These are phyloP conservation scores for Nemapogon koenigi DNA, from an alignment of 2,888 invertebrate species.

Conservation along the genomic window DNA sequence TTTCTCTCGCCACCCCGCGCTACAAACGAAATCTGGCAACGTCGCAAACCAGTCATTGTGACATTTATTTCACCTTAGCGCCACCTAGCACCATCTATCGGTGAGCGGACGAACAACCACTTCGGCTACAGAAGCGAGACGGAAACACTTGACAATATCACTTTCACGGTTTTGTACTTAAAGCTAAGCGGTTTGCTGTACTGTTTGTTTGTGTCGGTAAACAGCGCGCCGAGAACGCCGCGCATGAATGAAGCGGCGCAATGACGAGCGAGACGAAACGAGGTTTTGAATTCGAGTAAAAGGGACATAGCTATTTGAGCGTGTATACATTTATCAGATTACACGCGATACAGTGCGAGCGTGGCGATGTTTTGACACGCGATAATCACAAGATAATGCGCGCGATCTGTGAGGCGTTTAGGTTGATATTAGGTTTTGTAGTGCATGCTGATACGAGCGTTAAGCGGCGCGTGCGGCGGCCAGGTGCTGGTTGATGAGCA, in stretches of 20 bases:
- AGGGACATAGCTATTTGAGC: conserved; percentile 26
- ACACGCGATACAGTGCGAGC: conserved; percentile 66
- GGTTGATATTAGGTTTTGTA: conserved; percentile 61
- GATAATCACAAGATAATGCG: conserved; percentile 66
- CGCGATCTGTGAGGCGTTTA: conserved; percentile 59
- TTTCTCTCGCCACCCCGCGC: conserved; percentile 25
- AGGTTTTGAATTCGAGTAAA: conserved; percentile 13
- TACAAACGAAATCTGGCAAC: conserved; percentile 45
- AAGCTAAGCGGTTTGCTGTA: conserved; percentile 65
- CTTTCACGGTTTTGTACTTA: conserved; percentile 63
- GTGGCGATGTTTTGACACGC: conserved; percentile 67
- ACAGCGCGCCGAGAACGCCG: conserved; percentile 61
- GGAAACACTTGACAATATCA: conserved; percentile 58
- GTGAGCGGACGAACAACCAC: conserved; percentile 24
- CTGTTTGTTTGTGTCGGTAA: conserved; percentile 66
- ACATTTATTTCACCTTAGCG: conserved; percentile 48
- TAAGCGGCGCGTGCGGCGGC: conserved; percentile 26
- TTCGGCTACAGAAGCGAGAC: conserved; percentile 53
- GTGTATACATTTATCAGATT: conserved; percentile 66
- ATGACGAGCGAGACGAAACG: conserved; percentile 35
- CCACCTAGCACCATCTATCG: conserved; percentile 53
- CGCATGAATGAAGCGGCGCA: conserved; percentile 66
- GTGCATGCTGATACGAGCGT: background rate
- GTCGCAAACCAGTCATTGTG: conserved; percentile 59
- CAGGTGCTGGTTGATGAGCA: conserved; percentile 25